Evolutionary conservation across 2,113 vertebrate genomes (phyloP), one percentile per base, ranked within the genome.

Genomic region (Menidia beryllina): DNA sequence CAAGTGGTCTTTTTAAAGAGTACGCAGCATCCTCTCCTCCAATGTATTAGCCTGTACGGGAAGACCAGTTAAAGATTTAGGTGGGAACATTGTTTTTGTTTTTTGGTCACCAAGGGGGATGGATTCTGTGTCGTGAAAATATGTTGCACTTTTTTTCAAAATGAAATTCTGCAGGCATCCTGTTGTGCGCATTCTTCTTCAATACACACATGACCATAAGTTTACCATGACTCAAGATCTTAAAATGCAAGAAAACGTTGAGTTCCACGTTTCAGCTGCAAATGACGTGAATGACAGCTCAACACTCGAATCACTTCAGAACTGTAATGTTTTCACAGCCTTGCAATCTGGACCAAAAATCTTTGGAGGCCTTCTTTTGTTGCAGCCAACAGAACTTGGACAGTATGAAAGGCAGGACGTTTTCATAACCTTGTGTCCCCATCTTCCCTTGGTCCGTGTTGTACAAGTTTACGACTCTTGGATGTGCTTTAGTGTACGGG

Each of bases 341-440:
- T 57, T 64, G 7, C 17, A 27, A 43, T 69, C n/a, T 53, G 9
- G 19, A 51, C 58, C 36, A 65, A 53, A 70, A 49, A 70, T 45
- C 6, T 30, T 73, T 56, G 30, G 50, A 30, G 55, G 43, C 50
- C 45, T 58, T 56, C 39, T 57, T 79, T 67, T 77, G 58, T 67
- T 71, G 17, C 60, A 72, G 51, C 63, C 65, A 77, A 59, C 69
- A 77, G 43, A 50, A 47, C 59, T 87, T 81, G 41, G 17, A n/a
- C 41, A 45, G 41, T 17, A 45, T 45, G 41, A 69, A 64, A 62
- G 45, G 59, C 59, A 39, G 75, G 56, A 73, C 51, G 68, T 83
- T 77, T 82, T 81, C 52, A 57, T 79, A 77, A 81, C 82, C 74
- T 48, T 51, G 13, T 48, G 34, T 79, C 69, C 75, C 24, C 27